A percentile compares a stretch with the other conserved stretches of the same genome.
These are phyloP conservation scores for Amorpha juglandis DNA, from an alignment of 2,888 invertebrate species.

Conservation along the genomic window DNA sequence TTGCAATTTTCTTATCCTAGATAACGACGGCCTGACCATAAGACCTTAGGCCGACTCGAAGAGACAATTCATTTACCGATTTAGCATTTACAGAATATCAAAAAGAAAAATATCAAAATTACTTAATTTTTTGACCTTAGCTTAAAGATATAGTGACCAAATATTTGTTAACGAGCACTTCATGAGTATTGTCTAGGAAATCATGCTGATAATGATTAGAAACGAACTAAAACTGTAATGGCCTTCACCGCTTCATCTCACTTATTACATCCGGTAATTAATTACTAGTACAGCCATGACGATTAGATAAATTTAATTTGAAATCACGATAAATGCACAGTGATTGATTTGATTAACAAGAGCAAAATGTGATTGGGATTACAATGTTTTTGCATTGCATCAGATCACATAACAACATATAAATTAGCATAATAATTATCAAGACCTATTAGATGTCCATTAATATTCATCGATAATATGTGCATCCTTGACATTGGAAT, in stretches of 20 bases:
- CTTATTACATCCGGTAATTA: not conserved
- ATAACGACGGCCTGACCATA: too few species aligned
- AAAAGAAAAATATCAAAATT: too few species aligned
- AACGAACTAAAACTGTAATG: not conserved
- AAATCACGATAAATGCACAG: not conserved
- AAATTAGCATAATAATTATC: conserved; percentile 6
- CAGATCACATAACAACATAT: conserved; percentile 25
- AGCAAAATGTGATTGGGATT: not conserved
- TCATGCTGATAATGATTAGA: not conserved
- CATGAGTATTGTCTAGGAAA: too few species aligned
- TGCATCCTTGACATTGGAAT: not conserved
- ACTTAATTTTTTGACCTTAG: too few species aligned
- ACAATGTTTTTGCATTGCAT: conserved; percentile 22
- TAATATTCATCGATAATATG: conserved; percentile 6
- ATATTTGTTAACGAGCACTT: too few species aligned
- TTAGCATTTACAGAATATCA: too few species aligned
- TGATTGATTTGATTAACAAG: not conserved
- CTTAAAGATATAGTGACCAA: too few species aligned
- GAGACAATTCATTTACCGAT: too few species aligned
- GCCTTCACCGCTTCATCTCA: not conserved
- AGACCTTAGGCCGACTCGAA: too few species aligned
- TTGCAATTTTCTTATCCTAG: too few species aligned
- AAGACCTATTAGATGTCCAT: not conserved
- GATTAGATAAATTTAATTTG: conserved; percentile 5
- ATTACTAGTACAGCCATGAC: not conserved